phyloP scores from a whole-genome alignment of 2,888 invertebrate genomes.

The Conops quadrifasciatus region DNA sequence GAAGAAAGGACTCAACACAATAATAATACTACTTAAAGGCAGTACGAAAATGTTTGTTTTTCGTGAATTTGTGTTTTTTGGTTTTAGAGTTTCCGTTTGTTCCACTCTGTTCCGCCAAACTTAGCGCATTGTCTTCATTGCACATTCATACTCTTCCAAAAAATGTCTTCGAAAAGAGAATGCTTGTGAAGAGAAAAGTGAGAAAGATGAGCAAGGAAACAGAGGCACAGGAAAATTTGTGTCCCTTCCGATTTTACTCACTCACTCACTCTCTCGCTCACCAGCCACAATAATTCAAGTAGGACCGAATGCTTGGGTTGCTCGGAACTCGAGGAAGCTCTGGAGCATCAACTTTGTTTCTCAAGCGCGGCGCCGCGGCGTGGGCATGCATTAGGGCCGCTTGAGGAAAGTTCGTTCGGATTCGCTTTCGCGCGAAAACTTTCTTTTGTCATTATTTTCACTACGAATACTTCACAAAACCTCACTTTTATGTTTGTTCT shows the following conservation, averaged over 20 bases:
- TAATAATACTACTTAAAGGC: conserved; percentile 18
- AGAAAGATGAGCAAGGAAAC: not conserved
- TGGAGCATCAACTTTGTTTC: too few species aligned
- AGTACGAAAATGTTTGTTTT: conserved; percentile 11
- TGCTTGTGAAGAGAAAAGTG: conserved; percentile 4
- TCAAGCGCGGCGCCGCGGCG: too few species aligned
- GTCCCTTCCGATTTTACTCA: not conserved
- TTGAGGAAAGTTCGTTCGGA: conserved; percentile 26
- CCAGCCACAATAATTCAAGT: not conserved
- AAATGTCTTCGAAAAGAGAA: not conserved
- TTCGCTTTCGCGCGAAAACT: conserved; percentile 26
- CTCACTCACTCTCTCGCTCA: not conserved
- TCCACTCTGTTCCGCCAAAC: too few species aligned
- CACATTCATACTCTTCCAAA: not conserved
- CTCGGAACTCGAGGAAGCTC: not conserved
- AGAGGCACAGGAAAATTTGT: conserved; percentile 3
- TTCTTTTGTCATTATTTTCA: conserved; percentile 33
- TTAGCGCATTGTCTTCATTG: conserved; percentile 13
- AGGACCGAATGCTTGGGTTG: not conserved
- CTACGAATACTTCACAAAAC: conserved; percentile 21
- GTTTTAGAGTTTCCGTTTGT: not conserved
- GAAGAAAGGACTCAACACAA: not conserved
- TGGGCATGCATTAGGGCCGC: conserved; percentile 20
- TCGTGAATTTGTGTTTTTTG: not conserved
- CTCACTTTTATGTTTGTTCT: conserved; percentile 5